These are phyloP conservation scores for Lepidotrigona ventralis DNA, from an alignment of 1,140 invertebrate species.

Conservation along the genomic window DNA sequence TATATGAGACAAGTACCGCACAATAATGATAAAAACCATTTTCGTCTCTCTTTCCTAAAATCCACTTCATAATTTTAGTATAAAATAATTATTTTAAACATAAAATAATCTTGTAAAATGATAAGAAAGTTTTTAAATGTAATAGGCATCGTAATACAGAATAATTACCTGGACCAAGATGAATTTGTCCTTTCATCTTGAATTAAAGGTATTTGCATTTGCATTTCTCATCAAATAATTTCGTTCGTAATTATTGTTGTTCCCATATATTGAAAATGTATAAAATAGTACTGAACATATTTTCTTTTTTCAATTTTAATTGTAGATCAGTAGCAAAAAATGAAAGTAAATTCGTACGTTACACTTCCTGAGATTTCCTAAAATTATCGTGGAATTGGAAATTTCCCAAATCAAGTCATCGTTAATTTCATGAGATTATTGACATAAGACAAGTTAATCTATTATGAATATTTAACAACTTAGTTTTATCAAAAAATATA, in stretches of 20 bases:
- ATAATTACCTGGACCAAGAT: conserved; percentile 54
- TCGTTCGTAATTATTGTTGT: not conserved
- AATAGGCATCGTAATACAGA: not conserved
- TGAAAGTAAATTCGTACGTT: not conserved
- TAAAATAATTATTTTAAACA: not conserved
- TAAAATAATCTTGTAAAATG: not conserved
- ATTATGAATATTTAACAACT: not conserved
- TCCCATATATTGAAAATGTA: conserved; percentile 9
- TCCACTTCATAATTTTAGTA: not conserved
- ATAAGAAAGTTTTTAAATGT: not conserved
- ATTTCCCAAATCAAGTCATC: not conserved
- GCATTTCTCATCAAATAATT: conserved; percentile 41
- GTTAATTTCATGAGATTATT: not conserved
- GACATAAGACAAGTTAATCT: not conserved
- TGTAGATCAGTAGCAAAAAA: not conserved
- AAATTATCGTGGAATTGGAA: not conserved
- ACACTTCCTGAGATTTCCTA: not conserved
- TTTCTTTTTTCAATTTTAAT: not conserved
- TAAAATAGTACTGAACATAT: not conserved
- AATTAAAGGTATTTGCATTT: conserved; percentile 43
- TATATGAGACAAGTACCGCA: conserved; percentile 85
- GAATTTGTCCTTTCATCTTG: conserved; percentile 44
- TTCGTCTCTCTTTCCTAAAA: conserved; percentile 79
- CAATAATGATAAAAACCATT: conserved; percentile 84
- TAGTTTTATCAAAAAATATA: not conserved